Evolutionary conservation across 2,113 vertebrate species (phyloP), one percentile per base, ranked within the genome.

Genomic region (Australoheros scitulus): DNA sequence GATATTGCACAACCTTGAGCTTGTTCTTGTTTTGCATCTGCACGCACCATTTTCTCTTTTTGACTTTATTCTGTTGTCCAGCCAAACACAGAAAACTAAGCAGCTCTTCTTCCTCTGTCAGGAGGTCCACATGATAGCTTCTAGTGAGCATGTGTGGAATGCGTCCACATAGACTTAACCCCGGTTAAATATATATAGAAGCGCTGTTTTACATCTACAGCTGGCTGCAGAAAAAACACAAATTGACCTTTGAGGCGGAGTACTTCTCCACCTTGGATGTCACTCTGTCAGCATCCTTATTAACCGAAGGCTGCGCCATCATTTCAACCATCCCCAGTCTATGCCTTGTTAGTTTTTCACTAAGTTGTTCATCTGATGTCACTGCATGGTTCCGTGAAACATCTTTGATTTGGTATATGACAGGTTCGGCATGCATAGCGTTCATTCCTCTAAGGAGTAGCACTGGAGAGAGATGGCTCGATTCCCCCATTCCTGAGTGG

Each of bases 401-500:
- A 52, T 76, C 64, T 70, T 61, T 24, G 59, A n/a, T 76, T 75
- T 22, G 58, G 34, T 58, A 36, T 89, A 76, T 81, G 77, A 94
- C 57, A 78, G 81, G 68, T 60, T 79, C 82, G 59, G 36, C 72
- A 61, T 26, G 58, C 80, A 88, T 82, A 43, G 63, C 41, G 64
- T 77, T 76, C 81, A 86, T 92, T 90, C 84, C 88, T 93, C 90
- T 36, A 41, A 87, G 91, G 89, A 89, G 47, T 60, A 13, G 79
- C 52, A 47, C 38, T 43, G 81, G 74, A 82, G 85, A 88, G 80
- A 82, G 74, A 86, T 84, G 84, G 81, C 84, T 91, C 79, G 83
- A 84, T 87, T 90, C 82, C 77, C 50, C 83, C 82, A 85, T 86
- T 94, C 91, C 90, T 83, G 75, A 91, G 92, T 93, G 91, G 87